phyloP scores from a whole-genome alignment of 2,113 vertebrate species.

The Seriola rivoliana region DNA sequence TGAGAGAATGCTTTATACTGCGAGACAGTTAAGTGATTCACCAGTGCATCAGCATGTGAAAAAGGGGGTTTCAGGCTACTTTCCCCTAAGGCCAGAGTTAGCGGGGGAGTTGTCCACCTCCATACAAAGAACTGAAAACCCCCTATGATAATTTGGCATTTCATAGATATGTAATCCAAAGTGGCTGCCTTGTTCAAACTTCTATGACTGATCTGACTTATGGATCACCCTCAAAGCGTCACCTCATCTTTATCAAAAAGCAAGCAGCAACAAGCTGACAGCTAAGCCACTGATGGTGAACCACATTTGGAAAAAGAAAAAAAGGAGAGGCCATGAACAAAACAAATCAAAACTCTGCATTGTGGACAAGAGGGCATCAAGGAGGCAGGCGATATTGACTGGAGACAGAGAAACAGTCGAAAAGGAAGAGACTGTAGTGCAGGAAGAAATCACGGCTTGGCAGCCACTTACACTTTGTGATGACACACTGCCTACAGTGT shows the following conservation, averaged over 20 bases:
- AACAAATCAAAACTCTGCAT: constrained; percentile 26
- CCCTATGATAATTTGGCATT: constrained; percentile 51
- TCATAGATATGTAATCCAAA: constrained; percentile 42
- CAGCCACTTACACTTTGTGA: constrained; percentile 43
- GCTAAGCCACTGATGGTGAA: constrained; percentile 2
- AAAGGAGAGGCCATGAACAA: background rate
- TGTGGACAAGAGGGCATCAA: constrained; percentile 37
- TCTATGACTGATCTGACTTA: constrained; percentile 34
- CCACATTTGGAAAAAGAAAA: background rate
- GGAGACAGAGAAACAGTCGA: constrained; percentile 36
- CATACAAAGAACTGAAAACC: constrained; percentile 32
- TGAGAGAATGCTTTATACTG: constrained; percentile 12
- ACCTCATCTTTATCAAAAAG: constrained; percentile 31
- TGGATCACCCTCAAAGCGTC: constrained; percentile 31
- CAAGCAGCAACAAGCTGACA: constrained; percentile 26
- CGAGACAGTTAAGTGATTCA: constrained; percentile 22
- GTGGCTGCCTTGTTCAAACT: constrained; percentile 43
- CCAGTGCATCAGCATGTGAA: constrained; percentile 27
- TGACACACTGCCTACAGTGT: constrained; percentile 70
- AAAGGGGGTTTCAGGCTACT: constrained; percentile 15
- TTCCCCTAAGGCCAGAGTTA: constrained; percentile 17
- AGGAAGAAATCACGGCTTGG: constrained; percentile 54
- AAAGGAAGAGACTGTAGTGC: constrained; percentile 33
- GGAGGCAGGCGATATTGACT: constrained; percentile 46
- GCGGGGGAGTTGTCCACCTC: constrained; percentile 8